Evolutionary conservation across 53 echinoderm and acorn worm genomes (phyloP).

Genomic region (Arbacia lixula): DNA sequence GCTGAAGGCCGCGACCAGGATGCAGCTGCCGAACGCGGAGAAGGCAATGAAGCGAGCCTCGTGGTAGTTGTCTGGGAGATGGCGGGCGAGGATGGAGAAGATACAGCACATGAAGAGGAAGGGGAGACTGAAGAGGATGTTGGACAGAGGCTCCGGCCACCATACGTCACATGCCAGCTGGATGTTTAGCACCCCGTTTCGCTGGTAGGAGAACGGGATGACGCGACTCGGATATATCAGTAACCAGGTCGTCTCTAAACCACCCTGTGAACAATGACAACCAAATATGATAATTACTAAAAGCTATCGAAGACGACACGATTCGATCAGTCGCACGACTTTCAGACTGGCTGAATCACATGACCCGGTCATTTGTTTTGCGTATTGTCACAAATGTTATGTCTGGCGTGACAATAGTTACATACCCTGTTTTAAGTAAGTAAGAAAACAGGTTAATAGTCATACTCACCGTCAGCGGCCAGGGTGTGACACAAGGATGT

Average conservation of each 20-base stretch:
- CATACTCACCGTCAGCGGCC: too few relatives aligned
- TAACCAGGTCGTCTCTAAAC: constrained; percentile 65
- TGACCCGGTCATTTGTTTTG: too few relatives aligned
- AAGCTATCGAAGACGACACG: too few relatives aligned
- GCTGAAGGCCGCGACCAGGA: constrained; percentile 57
- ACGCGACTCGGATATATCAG: constrained; percentile 55
- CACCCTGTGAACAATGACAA: constrained; percentile 60
- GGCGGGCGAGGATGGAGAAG: constrained; percentile 79
- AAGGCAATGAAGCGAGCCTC: constrained; percentile 80
- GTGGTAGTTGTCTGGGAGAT: constrained; percentile 90
- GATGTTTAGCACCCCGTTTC: constrained; percentile 53
- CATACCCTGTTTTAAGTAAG: too few relatives aligned
- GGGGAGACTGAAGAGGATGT: constrained; percentile 66
- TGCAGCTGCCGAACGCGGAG: constrained; percentile 63
- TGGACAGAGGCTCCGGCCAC: constrained; percentile 64
- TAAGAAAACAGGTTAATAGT: too few relatives aligned
- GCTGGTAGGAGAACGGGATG: constrained; percentile 10
- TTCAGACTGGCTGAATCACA: too few relatives aligned
- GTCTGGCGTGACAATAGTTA: too few relatives aligned
- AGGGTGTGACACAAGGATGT: too few relatives aligned
- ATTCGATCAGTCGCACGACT: too few relatives aligned
- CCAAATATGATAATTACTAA: too few relatives aligned
- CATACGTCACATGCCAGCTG: constrained; percentile 67
- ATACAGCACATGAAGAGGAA: constrained; percentile 69
- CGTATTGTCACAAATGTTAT: too few relatives aligned